Percentiles rank a stretch among this genome's conserved stretches.
phyloP scores from a whole-genome alignment of 2,797 vertebrate species.

The Pteronotus mesoamericanus region DNA sequence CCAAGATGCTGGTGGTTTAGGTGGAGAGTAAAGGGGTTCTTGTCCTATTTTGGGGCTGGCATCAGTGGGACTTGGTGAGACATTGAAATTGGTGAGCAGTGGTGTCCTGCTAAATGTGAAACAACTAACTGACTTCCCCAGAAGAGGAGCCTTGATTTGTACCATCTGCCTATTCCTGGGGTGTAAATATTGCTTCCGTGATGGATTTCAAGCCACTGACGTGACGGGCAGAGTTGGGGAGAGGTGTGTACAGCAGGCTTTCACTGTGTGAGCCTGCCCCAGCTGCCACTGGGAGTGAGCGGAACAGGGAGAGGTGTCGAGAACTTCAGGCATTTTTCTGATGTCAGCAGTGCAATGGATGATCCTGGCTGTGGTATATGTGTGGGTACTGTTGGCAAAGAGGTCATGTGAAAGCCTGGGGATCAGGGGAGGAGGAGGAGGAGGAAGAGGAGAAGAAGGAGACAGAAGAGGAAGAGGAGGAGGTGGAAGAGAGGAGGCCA shows the following conservation, averaged over 20 bases:
- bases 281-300: rapidly evolving
- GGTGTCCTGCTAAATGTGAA: neutral
- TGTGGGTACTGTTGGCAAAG: neutral
- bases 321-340: neutral
- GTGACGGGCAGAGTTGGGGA: rapidly evolving
- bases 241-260: neutral
- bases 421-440: neutral
- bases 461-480: too few relatives aligned
- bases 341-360: neutral
- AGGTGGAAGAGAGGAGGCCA: neutral
- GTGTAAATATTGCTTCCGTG: neutral
- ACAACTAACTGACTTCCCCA: neutral
- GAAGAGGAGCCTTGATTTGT: neutral
- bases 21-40: rapidly evolving
- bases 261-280: neutral
- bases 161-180: neutral
- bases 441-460: too few relatives aligned
- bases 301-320: neutral
- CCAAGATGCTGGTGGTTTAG: neutral
- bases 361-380: too few relatives aligned
- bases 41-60: neutral
- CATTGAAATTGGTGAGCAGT: neutral
- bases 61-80: rapidly evolving
- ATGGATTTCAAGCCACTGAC: neutral
- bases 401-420: neutral